Evolutionary conservation across 1,140 invertebrate species (phyloP), one percentile per base, ranked within the genome.

Genomic region (Dysdera silvatica): DNA sequence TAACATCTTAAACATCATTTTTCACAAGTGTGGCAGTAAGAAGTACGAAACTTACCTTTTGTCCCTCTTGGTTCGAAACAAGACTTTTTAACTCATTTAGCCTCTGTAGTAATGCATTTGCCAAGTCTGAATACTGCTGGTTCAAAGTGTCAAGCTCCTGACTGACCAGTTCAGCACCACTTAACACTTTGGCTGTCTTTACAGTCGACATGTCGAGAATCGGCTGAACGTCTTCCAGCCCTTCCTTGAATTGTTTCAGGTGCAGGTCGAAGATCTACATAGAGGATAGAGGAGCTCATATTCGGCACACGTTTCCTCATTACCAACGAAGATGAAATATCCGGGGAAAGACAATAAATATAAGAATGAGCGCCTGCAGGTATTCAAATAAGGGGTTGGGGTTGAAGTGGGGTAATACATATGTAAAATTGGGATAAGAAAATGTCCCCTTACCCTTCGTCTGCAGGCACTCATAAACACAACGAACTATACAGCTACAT

Each of bases 221-320:
- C 4, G 88, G 90, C 73, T 91, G 89, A 28, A 87, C 82, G 68
- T 91, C 88, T 74, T 91, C 87, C 71, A 95, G 78, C 77, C 84
- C 87, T 71, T 95, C 91, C 68, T 85, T 83, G 79, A 91, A 98
- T 63, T 88, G 86, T 76, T 88, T 85, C 74, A 95, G 85, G 71
- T 85, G 81, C 71, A 86, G 83, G 73, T 91, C 87, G 80, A 93
- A 91, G 73, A 91, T 92, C 89, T 93, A 84, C 68, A 73, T 51
- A 57, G 35, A 67, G 58, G 56, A 66, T 47, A 56, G 18, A 56
- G 12, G 41, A 51, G 23, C 23, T 31, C 48, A 63, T 16, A 58
- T 56, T 40, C 52, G 55, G 37, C 35, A n/a, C 51, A 56, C 40
- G 40, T 41, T 20, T 53, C 57, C 55, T 35, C 37, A 33, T 14